Conservation (phyloP, 2,113 vertebrate genomes). For the Anhinga rufa region DNA sequence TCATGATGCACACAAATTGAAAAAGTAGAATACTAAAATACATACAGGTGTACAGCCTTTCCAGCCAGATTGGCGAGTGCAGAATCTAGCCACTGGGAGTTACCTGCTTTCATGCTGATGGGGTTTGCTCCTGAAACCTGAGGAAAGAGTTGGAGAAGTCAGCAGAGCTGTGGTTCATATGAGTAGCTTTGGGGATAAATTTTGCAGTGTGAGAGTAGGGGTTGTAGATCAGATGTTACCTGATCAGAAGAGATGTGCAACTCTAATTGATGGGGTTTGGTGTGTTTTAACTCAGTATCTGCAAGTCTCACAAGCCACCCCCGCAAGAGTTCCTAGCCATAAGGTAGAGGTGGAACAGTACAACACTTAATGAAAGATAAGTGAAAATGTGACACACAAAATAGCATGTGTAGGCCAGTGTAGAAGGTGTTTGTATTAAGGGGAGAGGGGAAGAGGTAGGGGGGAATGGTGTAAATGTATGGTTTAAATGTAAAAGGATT, state of each 20-base stretch:
- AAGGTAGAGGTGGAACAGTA: not conserved
- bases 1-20: not conserved
- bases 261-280: not conserved
- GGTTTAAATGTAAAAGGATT: not conserved
- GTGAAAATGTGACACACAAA: not conserved
- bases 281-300: not conserved
- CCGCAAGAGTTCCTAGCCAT: not conserved
- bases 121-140: not conserved
- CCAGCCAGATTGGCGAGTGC: not conserved
- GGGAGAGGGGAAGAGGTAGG: not conserved
- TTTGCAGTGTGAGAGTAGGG: not conserved
- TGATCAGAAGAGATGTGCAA: not conserved
- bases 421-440: not conserved
- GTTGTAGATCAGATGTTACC: not conserved
- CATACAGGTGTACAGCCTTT: not conserved
- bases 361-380: not conserved
- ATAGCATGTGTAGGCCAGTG: too few species aligned
- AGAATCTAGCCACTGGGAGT: not conserved
- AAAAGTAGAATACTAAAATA: not conserved
- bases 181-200: not conserved
- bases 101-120: not conserved
- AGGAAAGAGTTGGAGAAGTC: not conserved
- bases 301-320: not conserved
- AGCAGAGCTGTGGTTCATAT: not conserved
- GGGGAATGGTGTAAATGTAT: not conserved